phyloP scores from a whole-genome alignment of 2,113 vertebrate genomes.

The Cyanocitta stelleri region DNA sequence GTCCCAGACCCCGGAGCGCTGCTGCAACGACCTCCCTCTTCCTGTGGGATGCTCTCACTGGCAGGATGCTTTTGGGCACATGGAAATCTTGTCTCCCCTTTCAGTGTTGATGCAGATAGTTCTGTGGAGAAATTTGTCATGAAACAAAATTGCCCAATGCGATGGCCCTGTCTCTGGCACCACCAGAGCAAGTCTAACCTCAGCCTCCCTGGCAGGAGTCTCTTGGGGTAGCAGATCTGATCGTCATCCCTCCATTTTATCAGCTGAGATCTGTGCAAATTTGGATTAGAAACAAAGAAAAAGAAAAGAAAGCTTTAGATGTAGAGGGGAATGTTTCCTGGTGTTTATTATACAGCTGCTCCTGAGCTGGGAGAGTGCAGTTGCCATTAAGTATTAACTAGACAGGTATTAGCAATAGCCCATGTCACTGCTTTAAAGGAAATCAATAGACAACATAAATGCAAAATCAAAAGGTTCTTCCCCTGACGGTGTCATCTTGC shows the following conservation, averaged over 20 bases:
- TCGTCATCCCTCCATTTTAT: not conserved
- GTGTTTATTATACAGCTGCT: not conserved
- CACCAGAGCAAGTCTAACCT: not conserved
- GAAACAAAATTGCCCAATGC: not conserved
- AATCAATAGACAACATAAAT: constrained; percentile 47
- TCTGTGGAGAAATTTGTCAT: not conserved
- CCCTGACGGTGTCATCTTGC: not conserved
- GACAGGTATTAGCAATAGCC: not conserved
- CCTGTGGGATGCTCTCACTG: fast-evolving
- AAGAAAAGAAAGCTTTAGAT: not conserved
- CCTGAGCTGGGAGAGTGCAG: not conserved
- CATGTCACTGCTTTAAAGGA: constrained; percentile 8
- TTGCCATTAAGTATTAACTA: constrained; percentile 5
- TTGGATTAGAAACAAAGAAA: not conserved
- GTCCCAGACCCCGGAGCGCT: fast-evolving
- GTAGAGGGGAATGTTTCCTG: not conserved
- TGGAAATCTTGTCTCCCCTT: not conserved
- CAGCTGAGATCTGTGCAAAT: not conserved
- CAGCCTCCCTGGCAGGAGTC: not conserved
- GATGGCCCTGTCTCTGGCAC: not conserved
- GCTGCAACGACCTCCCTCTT: fast-evolving
- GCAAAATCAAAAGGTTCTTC: constrained; percentile 59
- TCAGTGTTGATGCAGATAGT: not conserved
- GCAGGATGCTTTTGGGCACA: fast-evolving
- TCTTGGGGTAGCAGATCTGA: not conserved